Conservation (phyloP, 2,888 invertebrate genomes). For the Eupithecia dodoneata region DNA sequence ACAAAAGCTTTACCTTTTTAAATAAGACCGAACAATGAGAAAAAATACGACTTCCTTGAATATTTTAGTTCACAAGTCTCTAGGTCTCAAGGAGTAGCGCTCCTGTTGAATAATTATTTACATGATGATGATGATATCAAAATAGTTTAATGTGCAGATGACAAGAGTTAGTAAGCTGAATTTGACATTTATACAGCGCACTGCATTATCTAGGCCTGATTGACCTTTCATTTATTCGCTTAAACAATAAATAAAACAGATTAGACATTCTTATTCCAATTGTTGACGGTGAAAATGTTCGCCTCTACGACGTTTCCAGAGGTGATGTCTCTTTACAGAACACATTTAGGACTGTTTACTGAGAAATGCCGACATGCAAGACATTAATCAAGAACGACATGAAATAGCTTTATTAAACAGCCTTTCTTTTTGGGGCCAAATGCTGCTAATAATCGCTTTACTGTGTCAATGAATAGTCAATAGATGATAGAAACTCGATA, state of each 20-base stretch:
- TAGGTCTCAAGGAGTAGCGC: background rate
- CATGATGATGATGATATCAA: background rate
- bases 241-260: background rate
- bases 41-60: conserved; percentile 17
- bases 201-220: background rate
- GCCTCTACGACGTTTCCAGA: background rate
- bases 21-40: conserved; percentile 20
- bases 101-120: background rate
- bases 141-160: background rate
- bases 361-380: background rate
- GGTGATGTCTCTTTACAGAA: background rate
- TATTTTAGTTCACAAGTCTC: conserved; percentile 11
- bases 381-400: background rate
- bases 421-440: too few relatives aligned
- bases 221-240: background rate
- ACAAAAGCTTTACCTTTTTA: conserved; percentile 8
- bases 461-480: too few relatives aligned
- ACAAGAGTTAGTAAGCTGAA: background rate
- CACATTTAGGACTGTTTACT: background rate
- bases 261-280: background rate
- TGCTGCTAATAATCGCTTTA: too few relatives aligned
- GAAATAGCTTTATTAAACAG: background rate
- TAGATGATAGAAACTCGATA: too few relatives aligned
- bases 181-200: background rate
- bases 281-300: background rate